These are phyloP conservation scores for Lobophora halterata DNA, from an alignment of 2,888 invertebrate genomes.

Conservation along the genomic window DNA sequence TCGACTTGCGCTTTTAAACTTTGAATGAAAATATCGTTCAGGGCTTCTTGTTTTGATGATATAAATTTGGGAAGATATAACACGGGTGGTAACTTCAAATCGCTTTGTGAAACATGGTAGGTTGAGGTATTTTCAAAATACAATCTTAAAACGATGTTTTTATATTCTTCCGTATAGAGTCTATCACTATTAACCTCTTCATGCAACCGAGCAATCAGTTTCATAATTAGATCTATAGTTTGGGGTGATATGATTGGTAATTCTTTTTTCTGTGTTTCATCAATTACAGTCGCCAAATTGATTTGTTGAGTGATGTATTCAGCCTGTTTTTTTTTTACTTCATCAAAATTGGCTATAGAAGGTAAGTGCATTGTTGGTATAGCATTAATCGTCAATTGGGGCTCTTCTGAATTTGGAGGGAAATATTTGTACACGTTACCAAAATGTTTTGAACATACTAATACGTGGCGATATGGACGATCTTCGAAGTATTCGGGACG, in stretches of 20 bases:
- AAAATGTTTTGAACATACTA: background rate
- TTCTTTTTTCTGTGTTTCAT: too few species aligned
- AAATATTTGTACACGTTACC: background rate
- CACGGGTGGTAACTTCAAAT: background rate
- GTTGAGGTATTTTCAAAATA: background rate
- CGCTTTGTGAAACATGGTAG: background rate
- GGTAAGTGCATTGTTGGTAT: background rate
- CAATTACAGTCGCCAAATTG: too few species aligned
- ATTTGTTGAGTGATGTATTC: too few species aligned
- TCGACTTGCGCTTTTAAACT: background rate
- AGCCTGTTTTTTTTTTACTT: too few species aligned
- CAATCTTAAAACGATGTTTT: background rate
- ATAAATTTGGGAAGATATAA: background rate
- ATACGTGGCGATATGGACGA: background rate
- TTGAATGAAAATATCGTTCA: background rate
- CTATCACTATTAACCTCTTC: too few species aligned
- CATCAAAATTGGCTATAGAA: background rate
- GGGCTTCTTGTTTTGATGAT: background rate
- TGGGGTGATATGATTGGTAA: too few species aligned
- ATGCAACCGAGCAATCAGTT: too few species aligned
- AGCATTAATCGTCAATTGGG: background rate
- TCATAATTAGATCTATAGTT: too few species aligned
- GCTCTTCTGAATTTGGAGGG: background rate
- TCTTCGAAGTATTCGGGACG: background rate
- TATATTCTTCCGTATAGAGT: background rate